Evolutionary conservation across 2,888 invertebrate genomes (phyloP).

Genomic region (Zele albiditarsus): DNA sequence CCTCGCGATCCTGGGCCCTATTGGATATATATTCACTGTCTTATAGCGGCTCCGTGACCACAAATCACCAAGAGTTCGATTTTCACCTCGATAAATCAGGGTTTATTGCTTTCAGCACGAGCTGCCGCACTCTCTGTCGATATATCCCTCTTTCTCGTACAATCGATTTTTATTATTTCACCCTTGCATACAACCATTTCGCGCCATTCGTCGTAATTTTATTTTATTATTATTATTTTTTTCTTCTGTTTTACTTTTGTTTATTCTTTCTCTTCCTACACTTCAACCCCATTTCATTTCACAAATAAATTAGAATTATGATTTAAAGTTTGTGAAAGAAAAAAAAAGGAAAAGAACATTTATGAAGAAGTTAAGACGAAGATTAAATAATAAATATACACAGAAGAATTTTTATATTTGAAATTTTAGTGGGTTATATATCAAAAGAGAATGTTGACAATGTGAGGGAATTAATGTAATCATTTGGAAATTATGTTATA

Average conservation of each 20-base stretch:
- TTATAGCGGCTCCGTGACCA: conserved; percentile 54
- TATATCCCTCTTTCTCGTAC: conserved; percentile 23
- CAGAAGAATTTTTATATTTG: too few species aligned
- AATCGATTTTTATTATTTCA: conserved; percentile 28
- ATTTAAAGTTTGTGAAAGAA: conserved; percentile 3
- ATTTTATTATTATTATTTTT: not conserved
- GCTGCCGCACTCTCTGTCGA: conserved; percentile 44
- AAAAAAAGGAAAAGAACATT: too few species aligned
- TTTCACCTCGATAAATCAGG: conserved; percentile 69
- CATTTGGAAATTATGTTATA: too few species aligned
- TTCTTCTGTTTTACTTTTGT: conserved; percentile 31
- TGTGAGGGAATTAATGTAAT: too few species aligned
- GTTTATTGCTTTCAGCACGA: conserved; percentile 64
- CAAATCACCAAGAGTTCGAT: conserved; percentile 69
- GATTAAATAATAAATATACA: too few species aligned
- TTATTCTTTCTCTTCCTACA: not conserved
- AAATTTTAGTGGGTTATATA: too few species aligned
- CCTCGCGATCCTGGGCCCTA: conserved; percentile 49
- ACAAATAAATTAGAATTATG: not conserved
- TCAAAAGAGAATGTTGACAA: too few species aligned
- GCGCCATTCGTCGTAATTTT: conserved; percentile 19
- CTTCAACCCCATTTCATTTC: not conserved
- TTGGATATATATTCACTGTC: conserved; percentile 46
- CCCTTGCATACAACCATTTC: conserved; percentile 19
- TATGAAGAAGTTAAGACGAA: not conserved